Conservation (phyloP, 92 coral and sea anemone genomes). For the Micromussa lordhowensis region DNA sequence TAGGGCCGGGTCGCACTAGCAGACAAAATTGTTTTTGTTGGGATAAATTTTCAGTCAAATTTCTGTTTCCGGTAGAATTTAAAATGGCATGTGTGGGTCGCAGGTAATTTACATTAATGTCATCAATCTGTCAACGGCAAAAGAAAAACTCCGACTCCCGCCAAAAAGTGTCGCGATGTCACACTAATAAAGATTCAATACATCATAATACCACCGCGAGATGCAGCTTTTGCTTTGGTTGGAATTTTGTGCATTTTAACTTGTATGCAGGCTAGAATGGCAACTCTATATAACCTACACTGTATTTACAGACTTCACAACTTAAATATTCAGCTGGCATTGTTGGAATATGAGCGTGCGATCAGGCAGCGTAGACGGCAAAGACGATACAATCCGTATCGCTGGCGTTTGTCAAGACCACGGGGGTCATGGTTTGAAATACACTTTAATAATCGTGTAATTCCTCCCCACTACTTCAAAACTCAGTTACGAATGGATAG, state of each 20-base stretch:
- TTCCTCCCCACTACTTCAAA: conserved; percentile 14
- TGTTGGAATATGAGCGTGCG: conserved; percentile 7
- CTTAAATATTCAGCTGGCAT: conserved; percentile 23
- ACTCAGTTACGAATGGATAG: conserved; percentile 18
- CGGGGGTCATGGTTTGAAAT: conserved; percentile 26
- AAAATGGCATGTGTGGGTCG: conserved; percentile 6
- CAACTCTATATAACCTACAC: background rate
- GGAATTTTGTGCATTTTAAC: conserved; percentile 13
- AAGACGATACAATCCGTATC: conserved; percentile 32
- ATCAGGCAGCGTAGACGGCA: conserved; percentile 28
- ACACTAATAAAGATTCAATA: conserved; percentile 17
- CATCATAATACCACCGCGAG: background rate
- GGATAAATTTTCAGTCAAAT: conserved; percentile 22
- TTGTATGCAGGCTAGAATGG: conserved; percentile 16
- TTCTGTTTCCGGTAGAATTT: conserved; percentile 22
- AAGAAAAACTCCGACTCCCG: conserved; percentile 30
- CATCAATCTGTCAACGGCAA: conserved; percentile 18
- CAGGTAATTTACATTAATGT: conserved; percentile 21
- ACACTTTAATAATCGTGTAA: conserved; percentile 10
- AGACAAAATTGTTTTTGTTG: conserved; percentile 37
- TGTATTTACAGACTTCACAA: conserved; percentile 28
- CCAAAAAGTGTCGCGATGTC: conserved; percentile 25
- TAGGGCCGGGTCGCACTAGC: conserved; percentile 25
- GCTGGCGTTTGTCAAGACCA: conserved; percentile 40
- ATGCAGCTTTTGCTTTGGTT: conserved; percentile 15